Evolutionary conservation across 2,113 vertebrate species (phyloP), one percentile per base, ranked within the genome.

Genomic region (Scatophagus argus): DNA sequence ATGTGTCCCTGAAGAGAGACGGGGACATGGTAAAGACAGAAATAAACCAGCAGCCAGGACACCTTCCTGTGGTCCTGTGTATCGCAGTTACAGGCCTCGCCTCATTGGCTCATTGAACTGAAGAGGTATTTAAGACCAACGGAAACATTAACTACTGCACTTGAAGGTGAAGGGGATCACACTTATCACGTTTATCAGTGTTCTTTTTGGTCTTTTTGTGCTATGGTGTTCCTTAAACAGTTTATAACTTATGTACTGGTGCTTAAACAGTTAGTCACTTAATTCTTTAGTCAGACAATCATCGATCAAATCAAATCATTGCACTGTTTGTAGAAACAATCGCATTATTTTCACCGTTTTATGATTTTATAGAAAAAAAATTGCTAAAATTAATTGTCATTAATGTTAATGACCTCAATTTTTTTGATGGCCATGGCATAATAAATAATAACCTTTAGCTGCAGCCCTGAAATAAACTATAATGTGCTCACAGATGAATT

Each of bases 41-140:
- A 82, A 91, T 95, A 47, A 70, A 10, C 43, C 66, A 85, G 29
- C 86, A 88, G 3, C 75, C 94, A 0, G 72, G 81, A 13, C 70
- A 94, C 70, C 74, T 47, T 49, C 95, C 95, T 0, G 87, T 97
- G 0, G 65, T 96, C 79, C 92, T 98, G 25, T 97, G 93, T 5
- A 93, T 98, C 31, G 91, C 93, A 4, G 56, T 98, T 66, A 87
- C 70, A 19, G 95, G 96, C 31, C 91, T 98, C 25, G 70, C 79
- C 71, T 94, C 94, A 38, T 85, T 98, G 75, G 80, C 86, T 29
- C 72, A 59, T 51, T 89, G 31, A 86, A 46, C 31, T 8, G 17
- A 73, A 74, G 27, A 61, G 23, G 9, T 0, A 12, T 74, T 32
- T 32, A 72, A 27, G 32, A 56, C 16, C 29, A 62, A 3, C 52